phyloP scores from a whole-genome alignment of 2,888 invertebrate genomes.

The Polyploca ridens region DNA sequence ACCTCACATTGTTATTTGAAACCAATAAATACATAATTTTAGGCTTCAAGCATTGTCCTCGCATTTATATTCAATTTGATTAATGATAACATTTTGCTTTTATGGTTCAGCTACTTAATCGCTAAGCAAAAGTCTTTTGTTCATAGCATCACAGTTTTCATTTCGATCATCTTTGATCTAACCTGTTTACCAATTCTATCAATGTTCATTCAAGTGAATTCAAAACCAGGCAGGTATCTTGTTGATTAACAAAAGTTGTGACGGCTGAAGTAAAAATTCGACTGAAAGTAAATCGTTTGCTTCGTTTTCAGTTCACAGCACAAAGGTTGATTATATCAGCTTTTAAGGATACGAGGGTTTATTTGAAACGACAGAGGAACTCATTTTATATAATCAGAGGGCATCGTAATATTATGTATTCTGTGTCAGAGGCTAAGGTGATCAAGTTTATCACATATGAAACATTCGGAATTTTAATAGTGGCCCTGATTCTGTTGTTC shows the following conservation, averaged over 20 bases:
- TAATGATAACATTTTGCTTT: background rate
- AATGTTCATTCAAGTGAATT: background rate
- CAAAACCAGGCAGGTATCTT: background rate
- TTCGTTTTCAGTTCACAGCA: background rate
- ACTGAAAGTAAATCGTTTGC: background rate
- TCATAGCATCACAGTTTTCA: background rate
- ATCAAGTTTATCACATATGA: background rate
- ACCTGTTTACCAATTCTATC: background rate
- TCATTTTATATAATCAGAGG: background rate
- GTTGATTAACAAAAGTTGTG: background rate
- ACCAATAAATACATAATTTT: no score
- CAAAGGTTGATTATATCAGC: slow-evolving; percentile 3
- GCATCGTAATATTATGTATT: no score
- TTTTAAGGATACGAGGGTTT: no score
- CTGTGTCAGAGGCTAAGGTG: background rate
- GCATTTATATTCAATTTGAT: background rate
- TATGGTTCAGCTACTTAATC: background rate
- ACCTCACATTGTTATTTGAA: no score
- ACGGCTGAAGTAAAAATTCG: background rate
- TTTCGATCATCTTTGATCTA: background rate
- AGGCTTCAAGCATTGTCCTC: no score
- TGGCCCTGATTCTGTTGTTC: no score
- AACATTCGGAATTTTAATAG: no score
- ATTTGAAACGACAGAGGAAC: background rate
- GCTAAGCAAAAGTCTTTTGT: background rate